phyloP scores from a whole-genome alignment of 2,797 vertebrate genomes.

The Manis pentadactyla region DNA sequence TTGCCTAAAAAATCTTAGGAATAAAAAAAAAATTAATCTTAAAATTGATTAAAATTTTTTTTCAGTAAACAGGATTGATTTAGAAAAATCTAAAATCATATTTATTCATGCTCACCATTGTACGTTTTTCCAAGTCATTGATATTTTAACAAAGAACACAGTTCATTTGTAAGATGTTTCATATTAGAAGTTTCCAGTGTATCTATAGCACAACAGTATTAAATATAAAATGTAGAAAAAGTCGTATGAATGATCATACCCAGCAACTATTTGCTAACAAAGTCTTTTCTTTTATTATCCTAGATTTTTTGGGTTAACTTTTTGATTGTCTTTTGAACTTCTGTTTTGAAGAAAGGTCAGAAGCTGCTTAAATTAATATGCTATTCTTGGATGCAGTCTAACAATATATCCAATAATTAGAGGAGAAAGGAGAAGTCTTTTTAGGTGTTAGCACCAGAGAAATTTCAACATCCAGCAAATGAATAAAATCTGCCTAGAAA shows the following conservation, averaged over 20 bases:
- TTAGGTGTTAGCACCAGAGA: conserved; percentile 60
- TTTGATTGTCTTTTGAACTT: conserved; percentile 38
- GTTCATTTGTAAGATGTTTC: conserved; percentile 36
- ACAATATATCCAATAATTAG: conserved; percentile 62
- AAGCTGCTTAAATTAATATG: conserved; percentile 36
- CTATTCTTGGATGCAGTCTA: conserved; percentile 48
- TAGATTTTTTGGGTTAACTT: neutral
- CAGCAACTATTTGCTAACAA: neutral
- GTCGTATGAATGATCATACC: neutral
- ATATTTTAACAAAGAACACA: conserved; percentile 6
- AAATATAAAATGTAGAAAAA: conserved; percentile 29
- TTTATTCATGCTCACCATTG: neutral
- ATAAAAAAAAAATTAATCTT: conserved; percentile 75
- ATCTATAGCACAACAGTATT: neutral
- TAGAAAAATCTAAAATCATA: conserved; percentile 17
- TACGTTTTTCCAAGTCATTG: neutral
- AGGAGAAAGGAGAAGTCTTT: conserved; percentile 66
- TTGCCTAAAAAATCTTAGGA: conserved; percentile 59
- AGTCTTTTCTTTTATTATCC: neutral
- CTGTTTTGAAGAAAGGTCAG: conserved; percentile 3
- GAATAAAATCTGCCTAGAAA: conserved; percentile 60
- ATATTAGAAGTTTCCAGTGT: neutral
- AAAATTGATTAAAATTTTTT: conserved; percentile 70
- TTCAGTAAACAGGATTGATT: conserved; percentile 32
- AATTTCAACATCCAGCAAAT: conserved; percentile 63